phyloP scores from a whole-genome alignment of 2,888 invertebrate genomes.

The Gastrophysa polygoni region DNA sequence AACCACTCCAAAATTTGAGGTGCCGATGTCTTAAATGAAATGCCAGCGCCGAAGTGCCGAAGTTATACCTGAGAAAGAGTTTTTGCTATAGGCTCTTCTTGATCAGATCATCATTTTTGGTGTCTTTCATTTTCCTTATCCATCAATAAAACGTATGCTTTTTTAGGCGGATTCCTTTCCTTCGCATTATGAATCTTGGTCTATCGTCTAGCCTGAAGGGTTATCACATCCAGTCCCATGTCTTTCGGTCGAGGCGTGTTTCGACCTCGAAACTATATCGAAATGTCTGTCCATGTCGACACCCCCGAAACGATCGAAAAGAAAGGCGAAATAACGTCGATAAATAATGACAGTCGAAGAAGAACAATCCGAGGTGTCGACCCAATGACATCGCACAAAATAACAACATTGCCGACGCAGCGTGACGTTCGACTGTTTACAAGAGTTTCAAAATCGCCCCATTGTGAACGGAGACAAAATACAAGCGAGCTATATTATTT shows the following conservation, averaged over 20 bases:
- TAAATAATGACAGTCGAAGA: constrained; percentile 39
- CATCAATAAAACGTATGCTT: too few relatives aligned
- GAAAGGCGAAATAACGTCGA: constrained; percentile 35
- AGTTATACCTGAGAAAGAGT: too few relatives aligned
- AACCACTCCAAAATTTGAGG: too few relatives aligned
- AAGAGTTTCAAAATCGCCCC: constrained; percentile 35
- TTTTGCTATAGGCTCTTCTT: too few relatives aligned
- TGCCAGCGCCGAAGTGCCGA: too few relatives aligned
- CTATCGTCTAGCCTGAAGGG: too few relatives aligned
- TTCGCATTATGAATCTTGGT: too few relatives aligned
- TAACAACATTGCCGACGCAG: constrained; percentile 33
- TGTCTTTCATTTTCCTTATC: too few relatives aligned
- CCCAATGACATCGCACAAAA: constrained; percentile 40
- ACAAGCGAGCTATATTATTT: constrained; percentile 7
- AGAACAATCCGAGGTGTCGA: constrained; percentile 38
- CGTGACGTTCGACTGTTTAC: constrained; percentile 36
- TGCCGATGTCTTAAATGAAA: too few relatives aligned
- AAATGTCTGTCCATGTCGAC: constrained; percentile 23
- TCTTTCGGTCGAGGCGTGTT: constrained; percentile 10
- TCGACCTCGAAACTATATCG: background rate
- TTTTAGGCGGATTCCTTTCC: too few relatives aligned
- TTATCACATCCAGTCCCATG: too few relatives aligned
- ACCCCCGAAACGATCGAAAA: constrained; percentile 36
- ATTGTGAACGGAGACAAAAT: constrained; percentile 17
- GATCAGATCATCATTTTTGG: too few relatives aligned